Base-by-base conservation (phyloP, 2,888 invertebrate species). In the Ophion ventricosus region DNA sequence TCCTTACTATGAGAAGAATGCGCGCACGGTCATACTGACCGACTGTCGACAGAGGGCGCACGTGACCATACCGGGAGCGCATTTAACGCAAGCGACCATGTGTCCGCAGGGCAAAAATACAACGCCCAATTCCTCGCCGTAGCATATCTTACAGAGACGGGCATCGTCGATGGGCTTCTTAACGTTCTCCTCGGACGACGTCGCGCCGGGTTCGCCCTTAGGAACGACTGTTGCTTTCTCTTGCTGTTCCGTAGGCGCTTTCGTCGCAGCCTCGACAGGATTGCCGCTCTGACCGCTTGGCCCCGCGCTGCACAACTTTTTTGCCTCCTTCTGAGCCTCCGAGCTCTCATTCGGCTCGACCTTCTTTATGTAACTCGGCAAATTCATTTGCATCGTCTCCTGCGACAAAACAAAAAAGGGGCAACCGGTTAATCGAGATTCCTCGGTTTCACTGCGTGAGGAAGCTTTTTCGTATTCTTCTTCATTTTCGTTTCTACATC, bases 61-160 rank as follows among this genome's bases (percentile, higher is more conserved):
- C 89, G 95, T 96, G 88, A 96, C 95, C 81, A 98, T 95, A 77
- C 97, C 96, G 29, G 97, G 96, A 61, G 98, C 98, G 95, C 99
- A 99, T 91, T 97, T 96, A 77, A 97, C 96, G 94, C 99, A 99
- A 73, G 98, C 97, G 79, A 98, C 97, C 90, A 98, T 96, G 94
- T 99, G 99, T 87, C 98, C 98, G 94, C 99, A 99, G 72, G 99
- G 99, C 90, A 99, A 95, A 94, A 99, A 98, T 89, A 98, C 97
- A 85, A 98, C 97, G 88, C 97, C 97, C 89, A 97, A 95, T 94
- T 98, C 98, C 91, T 96, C 96, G 83, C 96, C 96, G 94, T 96
- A 98, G 94, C 99, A 99, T 89, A 99, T 98, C 94, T 97, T 98
- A 94, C 99, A 99, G 88, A 97, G 94, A 89, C 96, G 96, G 84